Evolutionary conservation across 2,113 vertebrate genomes (phyloP), one percentile per base, ranked within the genome.

Genomic region (Erythrocercus mccallii): DNA sequence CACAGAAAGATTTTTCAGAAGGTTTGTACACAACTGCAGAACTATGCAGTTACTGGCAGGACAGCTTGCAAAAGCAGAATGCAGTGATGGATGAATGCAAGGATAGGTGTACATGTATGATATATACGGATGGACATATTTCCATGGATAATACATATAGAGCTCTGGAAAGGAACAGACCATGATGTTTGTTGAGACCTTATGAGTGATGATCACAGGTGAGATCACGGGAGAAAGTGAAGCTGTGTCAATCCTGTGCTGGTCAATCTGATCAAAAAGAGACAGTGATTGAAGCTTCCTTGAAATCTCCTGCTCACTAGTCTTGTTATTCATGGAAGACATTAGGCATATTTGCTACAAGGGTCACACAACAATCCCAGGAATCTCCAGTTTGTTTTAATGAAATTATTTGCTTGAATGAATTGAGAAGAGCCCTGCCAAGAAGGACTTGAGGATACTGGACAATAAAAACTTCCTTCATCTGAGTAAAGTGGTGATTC

Each of bases 151-250:
- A 28, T 24, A 38, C 2, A 7, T 6, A 33, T 0, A 1, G 37
- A 83, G 3, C 24, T 68, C 27, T 69, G 6, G 38, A 64, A 68
- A 71, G 15, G 5, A 83, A 23, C 6, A 27, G 6, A 11, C 8
- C 8, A 19, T 16, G 50, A 19, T 3, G 2, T 10, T 5, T 44
- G 3, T 16, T 54, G 56, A 42, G 28, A 48, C 9, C 0, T 17
- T 65, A 40, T 14, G 3, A 23, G 28, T 48, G 22, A 62, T 2
- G 4, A 42, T 57, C 13, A 45, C 45, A 80, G 7, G 5, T 5
- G 10, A 38, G 0, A 12, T 38, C 48, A 30, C 0, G 0, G 68
- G 31, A 62, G 27, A 78, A 62, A 30, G 35, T 11, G 24, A 58
- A 51, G 5, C 33, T 25, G 3, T 31, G 15, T 57, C 27, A 70